Base-by-base conservation (phyloP, 2,797 vertebrate species). In the Protosalanx chinensis region DNA sequence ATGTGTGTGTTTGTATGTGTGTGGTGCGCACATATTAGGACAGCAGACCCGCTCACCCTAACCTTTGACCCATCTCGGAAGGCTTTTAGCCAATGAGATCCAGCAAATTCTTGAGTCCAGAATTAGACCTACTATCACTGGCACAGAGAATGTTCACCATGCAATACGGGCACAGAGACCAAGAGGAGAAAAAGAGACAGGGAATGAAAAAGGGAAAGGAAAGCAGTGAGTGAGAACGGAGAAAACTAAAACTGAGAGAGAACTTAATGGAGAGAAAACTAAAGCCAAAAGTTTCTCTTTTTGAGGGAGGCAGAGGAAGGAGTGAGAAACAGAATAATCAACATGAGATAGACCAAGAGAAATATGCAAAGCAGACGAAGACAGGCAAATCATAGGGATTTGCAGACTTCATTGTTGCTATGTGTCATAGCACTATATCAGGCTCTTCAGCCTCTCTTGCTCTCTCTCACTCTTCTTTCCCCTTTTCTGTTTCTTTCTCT, bases 91-190 rank as follows among this genome's bases (percentile, higher is more conserved):
- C 86, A 83, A 83, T 78, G 62, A 61, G 1, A 72, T 60, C 53
- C 72, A 61, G 58, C 29, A 74, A 74, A 71, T 72, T 77, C 80
- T 64, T 46, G 69, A 74, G 71, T 87, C 88, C 87, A 85, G 75
- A 88, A 85, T 88, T 89, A 91, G 88, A 79, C 6, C 69, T 4
- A 82, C 84, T 89, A 91, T 91, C 87, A 87, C 70, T 80, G 84
- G 81, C 82, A 73, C 46, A 61, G 73, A 78, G 83, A 84, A 84
- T 81, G 86, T 76, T 32, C 74, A 77, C 76, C 74, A 75, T 64
- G 81, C 69, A 74, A 74, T 72, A 68, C 30, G 71, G 77, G 67
- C 67, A 69, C 6, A 32, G 61, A 78, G 75, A 76, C 72, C 66
- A 65, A 6, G 12, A 46, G 20, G 6, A 1, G 37, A 33, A 6